Evolutionary conservation across 1,140 invertebrate genomes (phyloP).

Genomic region (Pemphigus obesinymphae): DNA sequence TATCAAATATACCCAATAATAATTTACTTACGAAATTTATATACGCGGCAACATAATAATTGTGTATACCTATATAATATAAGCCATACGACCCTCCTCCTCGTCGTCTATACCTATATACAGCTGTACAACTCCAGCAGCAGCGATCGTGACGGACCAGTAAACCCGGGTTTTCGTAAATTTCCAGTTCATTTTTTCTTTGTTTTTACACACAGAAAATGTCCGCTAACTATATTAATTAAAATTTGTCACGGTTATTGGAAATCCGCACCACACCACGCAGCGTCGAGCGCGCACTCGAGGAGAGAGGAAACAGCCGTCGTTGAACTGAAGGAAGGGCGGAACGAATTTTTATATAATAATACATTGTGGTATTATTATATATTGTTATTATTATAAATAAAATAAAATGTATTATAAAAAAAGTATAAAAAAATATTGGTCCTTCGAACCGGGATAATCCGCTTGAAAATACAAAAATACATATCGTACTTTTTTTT

Average conservation of each 20-base stretch:
- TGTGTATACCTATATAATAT: neutral
- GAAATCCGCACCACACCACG: neutral
- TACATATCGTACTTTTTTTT: no score
- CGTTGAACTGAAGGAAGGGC: neutral
- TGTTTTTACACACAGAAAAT: conserved; percentile 17
- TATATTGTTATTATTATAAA: neutral
- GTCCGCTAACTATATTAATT: conserved; percentile 39
- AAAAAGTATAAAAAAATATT: no score
- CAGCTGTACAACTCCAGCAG: no score
- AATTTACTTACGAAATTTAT: conserved; percentile 2
- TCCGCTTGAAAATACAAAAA: no score
- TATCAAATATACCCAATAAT: no score
- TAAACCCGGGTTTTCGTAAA: conserved; percentile 25
- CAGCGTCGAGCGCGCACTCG: neutral
- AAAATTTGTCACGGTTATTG: conserved; percentile 39
- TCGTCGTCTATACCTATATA: neutral
- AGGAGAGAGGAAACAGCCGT: neutral
- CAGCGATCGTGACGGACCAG: conserved; percentile 34
- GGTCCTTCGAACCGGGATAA: no score
- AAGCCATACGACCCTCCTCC: no score
- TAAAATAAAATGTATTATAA: neutral
- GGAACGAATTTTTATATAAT: conserved; percentile 26
- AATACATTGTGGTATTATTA: no score
- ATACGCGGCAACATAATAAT: neutral
- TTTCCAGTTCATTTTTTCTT: conserved; percentile 16